Evolutionary conservation across 2,113 vertebrate genomes (phyloP).

Genomic region (Malurus alboscapulatus): DNA sequence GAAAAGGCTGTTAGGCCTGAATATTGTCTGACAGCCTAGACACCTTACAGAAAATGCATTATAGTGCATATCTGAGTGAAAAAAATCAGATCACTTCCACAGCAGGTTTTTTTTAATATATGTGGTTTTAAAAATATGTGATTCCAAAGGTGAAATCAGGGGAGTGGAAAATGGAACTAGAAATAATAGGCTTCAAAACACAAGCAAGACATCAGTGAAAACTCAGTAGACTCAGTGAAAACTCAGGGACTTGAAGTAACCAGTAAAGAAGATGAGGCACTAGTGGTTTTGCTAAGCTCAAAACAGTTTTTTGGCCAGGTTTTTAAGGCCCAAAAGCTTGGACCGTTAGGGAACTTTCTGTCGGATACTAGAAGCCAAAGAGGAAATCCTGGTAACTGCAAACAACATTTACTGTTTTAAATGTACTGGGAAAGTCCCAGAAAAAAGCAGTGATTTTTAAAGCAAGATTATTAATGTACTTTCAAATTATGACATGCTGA

Average conservation of each 20-base stretch:
- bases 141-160: not conserved
- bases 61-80: not conserved
- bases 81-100: not conserved
- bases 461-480: not conserved
- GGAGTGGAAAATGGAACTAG: not conserved
- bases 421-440: not conserved
- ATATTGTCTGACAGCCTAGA: not conserved
- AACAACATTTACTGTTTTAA: constrained; percentile 33
- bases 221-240: not conserved
- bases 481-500: not conserved
- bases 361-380: constrained; percentile 5
- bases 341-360: not conserved
- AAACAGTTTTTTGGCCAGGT: not conserved
- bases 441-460: not conserved
- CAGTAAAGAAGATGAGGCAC: not conserved
- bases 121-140: not conserved
- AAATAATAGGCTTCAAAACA: not conserved
- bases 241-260: not conserved
- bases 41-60: not conserved
- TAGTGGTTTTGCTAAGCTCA: not conserved
- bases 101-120: not conserved
- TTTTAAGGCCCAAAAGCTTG: not conserved
- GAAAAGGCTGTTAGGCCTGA: not conserved
- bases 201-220: not conserved
- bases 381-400: constrained; percentile 60